Base-by-base conservation (phyloP, 1,140 invertebrate species). In the Leptopilina boulardi region DNA sequence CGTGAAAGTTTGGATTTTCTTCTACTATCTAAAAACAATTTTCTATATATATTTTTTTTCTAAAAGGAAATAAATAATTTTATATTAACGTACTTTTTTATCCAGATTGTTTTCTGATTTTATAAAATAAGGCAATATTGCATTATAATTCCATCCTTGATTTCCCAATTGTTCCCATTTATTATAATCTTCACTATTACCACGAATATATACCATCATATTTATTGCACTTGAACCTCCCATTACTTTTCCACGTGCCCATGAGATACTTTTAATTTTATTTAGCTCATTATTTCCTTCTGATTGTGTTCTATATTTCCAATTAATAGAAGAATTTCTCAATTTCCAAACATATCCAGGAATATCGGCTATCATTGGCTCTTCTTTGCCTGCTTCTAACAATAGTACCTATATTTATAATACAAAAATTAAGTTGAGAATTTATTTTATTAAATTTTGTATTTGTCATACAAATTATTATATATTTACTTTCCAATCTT, bases 71-170 rank as follows among this genome's bases (percentile, higher is more conserved):
- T 38, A 38, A 38, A 38, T 34, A n/a, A n/a, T n/a, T n/a, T n/a
- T n/a, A n/a, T n/a, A n/a, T n/a, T n/a, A 47, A 47, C 21, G 1
- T 19, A 59, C 56, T 10, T 59, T 4, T 23, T 26, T 15, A 59
- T 59, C 51, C 10, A 18, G 88, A 73, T 93, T 91, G 79, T 94
- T 93, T 90, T 96, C 95, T 0, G 93, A 94, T 87, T 96, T 96
- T 71, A 93, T 93, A 83, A 97, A 97, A 87, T 96, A 97, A 0
- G 93, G 94, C 10, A 96, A 85, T 0, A 96, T 92, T 75, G 96
- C 94, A 8, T 94, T 89, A 86, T 96, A 98, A 26, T 94, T 93
- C 97, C 97, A 98, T 1, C 95, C 95, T n/a, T 89, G 86, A 81
- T 97, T 97, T 11, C 97, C 97, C 82, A 95, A 91, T 19, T 87